Percentiles rank a stretch among this genome's conserved stretches.
Conservation (phyloP, 2,797 vertebrate species). For the Ceryle rudis region DNA sequence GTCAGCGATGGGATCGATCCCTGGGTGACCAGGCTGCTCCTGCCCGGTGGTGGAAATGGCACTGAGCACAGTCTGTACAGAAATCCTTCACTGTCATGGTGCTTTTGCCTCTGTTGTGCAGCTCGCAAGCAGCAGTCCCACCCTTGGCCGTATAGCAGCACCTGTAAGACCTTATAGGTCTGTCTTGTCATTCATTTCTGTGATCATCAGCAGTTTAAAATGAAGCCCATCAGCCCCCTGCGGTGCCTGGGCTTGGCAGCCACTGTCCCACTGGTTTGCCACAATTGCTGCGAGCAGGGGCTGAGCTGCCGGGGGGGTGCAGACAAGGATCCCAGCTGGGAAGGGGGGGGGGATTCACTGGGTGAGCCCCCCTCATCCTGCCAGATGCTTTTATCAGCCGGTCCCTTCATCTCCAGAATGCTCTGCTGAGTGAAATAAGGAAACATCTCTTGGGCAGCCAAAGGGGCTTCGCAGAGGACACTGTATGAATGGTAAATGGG, state of each 20-base stretch:
- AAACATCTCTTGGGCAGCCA: background rate
- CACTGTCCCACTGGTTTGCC: background rate
- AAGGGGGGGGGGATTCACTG: fast-evolving
- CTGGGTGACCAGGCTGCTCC: fast-evolving
- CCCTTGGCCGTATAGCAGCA: fast-evolving
- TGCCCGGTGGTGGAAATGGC: background rate
- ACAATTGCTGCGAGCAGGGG: fast-evolving
- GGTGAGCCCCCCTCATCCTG: background rate
- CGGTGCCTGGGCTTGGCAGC: background rate
- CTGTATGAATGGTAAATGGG: background rate
- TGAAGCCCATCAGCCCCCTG: background rate
- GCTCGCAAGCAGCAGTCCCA: background rate
- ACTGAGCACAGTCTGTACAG: background rate
- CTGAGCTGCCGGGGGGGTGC: background rate
- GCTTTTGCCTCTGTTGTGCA: background rate
- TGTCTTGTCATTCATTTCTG: background rate
- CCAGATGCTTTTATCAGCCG: background rate
- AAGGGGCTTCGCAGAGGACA: background rate
- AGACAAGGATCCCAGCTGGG: fast-evolving
- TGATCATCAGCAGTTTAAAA: background rate
- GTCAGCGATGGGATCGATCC: background rate
- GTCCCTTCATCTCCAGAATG: background rate
- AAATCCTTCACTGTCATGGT: fast-evolving
- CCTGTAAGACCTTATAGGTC: background rate
- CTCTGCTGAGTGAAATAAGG: background rate